Conservation (phyloP, 2,113 vertebrate species). For the Ardeotis arabs region DNA sequence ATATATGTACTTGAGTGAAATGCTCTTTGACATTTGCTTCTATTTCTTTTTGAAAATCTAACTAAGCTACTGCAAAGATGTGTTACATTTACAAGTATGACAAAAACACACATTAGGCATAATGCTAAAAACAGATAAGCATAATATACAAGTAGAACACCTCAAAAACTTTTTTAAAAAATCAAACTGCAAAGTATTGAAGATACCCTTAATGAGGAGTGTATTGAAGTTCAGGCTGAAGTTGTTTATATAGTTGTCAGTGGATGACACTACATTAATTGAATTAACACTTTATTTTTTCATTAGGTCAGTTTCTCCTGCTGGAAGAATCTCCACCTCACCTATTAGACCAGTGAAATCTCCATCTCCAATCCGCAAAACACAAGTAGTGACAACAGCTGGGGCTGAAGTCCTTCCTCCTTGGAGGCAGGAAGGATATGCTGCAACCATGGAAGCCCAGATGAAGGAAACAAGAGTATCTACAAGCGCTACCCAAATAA, state of each 20-base stretch:
- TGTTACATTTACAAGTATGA: background rate
- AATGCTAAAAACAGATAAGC: background rate
- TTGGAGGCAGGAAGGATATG: constrained; percentile 90
- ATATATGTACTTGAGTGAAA: background rate
- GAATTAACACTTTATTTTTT: background rate
- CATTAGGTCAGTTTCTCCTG: constrained; percentile 88
- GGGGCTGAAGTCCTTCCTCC: constrained; percentile 89
- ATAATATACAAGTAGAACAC: background rate
- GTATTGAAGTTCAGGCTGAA: background rate
- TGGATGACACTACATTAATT: background rate
- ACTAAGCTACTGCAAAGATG: background rate
- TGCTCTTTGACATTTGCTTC: background rate
- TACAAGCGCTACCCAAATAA: constrained; percentile 78
- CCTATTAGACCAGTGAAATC: constrained; percentile 94
- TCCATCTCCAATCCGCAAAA: constrained; percentile 84
- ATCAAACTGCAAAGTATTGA: background rate
- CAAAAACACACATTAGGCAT: background rate
- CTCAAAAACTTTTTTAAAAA: background rate
- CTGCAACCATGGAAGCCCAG: constrained; percentile 75
- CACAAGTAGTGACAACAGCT: constrained; percentile 32
- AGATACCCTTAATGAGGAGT: background rate
- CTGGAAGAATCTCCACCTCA: constrained; percentile 84
- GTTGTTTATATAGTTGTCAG: background rate
- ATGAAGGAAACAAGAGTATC: constrained; percentile 79
- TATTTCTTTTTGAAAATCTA: background rate